Conservation (phyloP, 2,888 invertebrate species). For the Melanostoma scalare region DNA sequence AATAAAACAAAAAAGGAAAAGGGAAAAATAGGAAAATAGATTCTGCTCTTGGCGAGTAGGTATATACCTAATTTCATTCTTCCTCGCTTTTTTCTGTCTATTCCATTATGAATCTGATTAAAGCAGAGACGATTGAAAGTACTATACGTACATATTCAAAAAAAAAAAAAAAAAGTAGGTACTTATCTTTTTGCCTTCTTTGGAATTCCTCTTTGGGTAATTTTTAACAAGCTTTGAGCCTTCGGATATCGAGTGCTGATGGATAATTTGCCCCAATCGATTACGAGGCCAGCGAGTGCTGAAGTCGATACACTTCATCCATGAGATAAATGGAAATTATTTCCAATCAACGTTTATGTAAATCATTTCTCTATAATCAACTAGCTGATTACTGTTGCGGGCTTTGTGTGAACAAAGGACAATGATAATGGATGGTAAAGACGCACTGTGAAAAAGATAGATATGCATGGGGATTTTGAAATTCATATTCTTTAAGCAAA, state of each 20-base stretch:
- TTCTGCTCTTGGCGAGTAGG: slow-evolving; percentile 25
- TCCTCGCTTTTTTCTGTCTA: not conserved
- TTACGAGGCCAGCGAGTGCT: slow-evolving; percentile 17
- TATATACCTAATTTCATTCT: slow-evolving; percentile 32
- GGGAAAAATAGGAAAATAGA: not conserved
- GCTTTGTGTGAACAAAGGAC: slow-evolving; percentile 22
- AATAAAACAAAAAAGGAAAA: not conserved
- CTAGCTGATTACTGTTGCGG: slow-evolving; percentile 11
- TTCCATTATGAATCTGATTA: slow-evolving; percentile 36
- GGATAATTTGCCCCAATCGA: slow-evolving; percentile 44
- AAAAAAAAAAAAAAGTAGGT: slow-evolving; percentile 20
- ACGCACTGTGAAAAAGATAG: slow-evolving; percentile 31
- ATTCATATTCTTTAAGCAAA: slow-evolving; percentile 57
- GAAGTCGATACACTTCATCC: slow-evolving; percentile 33
- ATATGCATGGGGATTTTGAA: slow-evolving; percentile 46
- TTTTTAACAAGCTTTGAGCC: slow-evolving; percentile 39
- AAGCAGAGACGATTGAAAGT: slow-evolving; percentile 18
- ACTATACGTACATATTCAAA: slow-evolving; percentile 19
- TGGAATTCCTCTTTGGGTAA: slow-evolving; percentile 30
- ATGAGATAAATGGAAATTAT: slow-evolving; percentile 49
- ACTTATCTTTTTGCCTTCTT: slow-evolving; percentile 28
- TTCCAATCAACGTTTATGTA: slow-evolving; percentile 54
- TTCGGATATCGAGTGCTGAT: slow-evolving; percentile 39
- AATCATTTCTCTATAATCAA: slow-evolving; percentile 37
- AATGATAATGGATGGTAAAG: slow-evolving; percentile 33